A percentile compares a stretch with the other conserved stretches of the same genome.
Evolutionary conservation across 1,140 invertebrate genomes (phyloP).

Genomic region (Leptopilina boulardi): DNA sequence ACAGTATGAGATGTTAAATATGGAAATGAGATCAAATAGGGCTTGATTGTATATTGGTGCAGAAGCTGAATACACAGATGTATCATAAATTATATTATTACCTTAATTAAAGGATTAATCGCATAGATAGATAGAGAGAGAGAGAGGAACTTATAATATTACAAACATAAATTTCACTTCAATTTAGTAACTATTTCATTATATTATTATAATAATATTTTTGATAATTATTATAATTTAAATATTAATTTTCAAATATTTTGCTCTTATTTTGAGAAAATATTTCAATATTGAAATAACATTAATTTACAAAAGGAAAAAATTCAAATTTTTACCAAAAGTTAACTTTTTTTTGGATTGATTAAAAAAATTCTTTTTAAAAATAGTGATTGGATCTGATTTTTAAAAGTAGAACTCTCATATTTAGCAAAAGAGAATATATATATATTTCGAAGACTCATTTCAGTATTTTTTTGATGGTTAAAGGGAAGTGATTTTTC

Average conservation of each 20-base stretch:
- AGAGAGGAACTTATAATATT: neutral
- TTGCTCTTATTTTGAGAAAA: too few species aligned
- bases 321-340: too few species aligned
- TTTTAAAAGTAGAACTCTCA: neutral
- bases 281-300: too few species aligned
- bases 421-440: neutral
- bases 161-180: neutral
- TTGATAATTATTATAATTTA: too few species aligned
- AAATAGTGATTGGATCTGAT: neutral
- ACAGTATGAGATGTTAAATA: slow-evolving; percentile 21
- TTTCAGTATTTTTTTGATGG: slow-evolving; percentile 23
- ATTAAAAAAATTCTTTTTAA: too few species aligned
- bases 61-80: slow-evolving; percentile 15
- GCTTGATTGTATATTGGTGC: slow-evolving; percentile 9
- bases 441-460: neutral
- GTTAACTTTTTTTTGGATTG: too few species aligned
- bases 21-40: slow-evolving; percentile 22
- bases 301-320: too few species aligned
- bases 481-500: slow-evolving; percentile 26
- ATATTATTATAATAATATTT: too few species aligned
- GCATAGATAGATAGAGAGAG: neutral
- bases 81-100: slow-evolving; percentile 14
- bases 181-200: neutral
- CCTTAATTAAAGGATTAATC: slow-evolving; percentile 6
- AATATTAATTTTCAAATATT: too few species aligned